These are phyloP conservation scores for Sthenelais limicola DNA, from an alignment of 2,888 invertebrate species.

Conservation along the genomic window DNA sequence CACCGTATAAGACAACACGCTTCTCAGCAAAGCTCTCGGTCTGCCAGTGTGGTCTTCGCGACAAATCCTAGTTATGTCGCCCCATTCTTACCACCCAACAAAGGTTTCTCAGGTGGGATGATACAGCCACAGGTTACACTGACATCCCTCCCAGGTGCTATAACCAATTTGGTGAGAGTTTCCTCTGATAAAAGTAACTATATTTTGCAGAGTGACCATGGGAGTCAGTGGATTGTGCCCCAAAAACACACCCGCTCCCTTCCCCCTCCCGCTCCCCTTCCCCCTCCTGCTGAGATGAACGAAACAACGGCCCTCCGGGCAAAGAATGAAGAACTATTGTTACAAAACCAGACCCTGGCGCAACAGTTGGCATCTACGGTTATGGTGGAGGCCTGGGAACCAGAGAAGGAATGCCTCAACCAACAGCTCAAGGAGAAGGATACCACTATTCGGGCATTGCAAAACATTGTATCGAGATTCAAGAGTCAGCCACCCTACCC, in stretches of 20 bases:
- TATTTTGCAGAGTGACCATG: background rate
- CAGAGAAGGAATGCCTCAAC: background rate
- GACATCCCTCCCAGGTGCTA: too few relatives aligned
- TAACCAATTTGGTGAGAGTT: too few relatives aligned
- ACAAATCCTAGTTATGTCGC: too few relatives aligned
- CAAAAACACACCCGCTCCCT: too few relatives aligned
- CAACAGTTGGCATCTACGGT: constrained; percentile 1
- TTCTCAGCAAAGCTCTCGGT: too few relatives aligned
- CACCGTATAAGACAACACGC: too few relatives aligned
- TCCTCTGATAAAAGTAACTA: background rate
- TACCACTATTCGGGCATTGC: background rate
- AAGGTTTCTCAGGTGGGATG: too few relatives aligned
- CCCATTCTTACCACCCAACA: too few relatives aligned
- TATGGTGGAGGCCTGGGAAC: constrained; percentile 13
- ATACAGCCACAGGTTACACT: too few relatives aligned
- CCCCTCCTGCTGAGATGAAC: background rate
- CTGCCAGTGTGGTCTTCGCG: too few relatives aligned
- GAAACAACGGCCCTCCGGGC: constrained; percentile 6
- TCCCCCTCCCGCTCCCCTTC: too few relatives aligned
- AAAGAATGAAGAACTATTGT: constrained; percentile 7
- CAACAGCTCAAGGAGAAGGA: constrained; percentile 18
- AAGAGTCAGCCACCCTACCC: background rate
- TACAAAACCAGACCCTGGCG: constrained; percentile 16
- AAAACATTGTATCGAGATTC: background rate
- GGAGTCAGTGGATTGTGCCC: too few relatives aligned